Conservation (phyloP, 2,888 invertebrate species). For the Pristionchus arcanus region DNA sequence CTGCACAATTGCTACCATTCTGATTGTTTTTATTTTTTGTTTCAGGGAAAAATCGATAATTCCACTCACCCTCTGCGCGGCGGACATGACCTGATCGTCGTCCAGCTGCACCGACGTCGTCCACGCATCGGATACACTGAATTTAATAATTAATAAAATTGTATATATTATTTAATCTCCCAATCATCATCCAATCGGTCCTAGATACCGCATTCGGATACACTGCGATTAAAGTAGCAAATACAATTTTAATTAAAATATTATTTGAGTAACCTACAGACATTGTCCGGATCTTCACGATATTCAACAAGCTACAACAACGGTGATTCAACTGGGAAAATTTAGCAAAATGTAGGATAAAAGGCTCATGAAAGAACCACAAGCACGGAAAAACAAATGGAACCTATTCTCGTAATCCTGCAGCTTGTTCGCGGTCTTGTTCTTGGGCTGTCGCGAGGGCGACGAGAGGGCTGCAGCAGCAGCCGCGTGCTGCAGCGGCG, state of each 20-base stretch:
- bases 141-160: conserved; percentile 50
- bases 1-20: too few relatives aligned
- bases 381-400: not conserved
- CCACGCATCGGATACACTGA: conserved; percentile 79
- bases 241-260: too few relatives aligned
- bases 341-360: not conserved
- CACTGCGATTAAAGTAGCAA: too few relatives aligned
- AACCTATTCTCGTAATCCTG: conserved; percentile 78
- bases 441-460: conserved; percentile 48
- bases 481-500: conserved; percentile 61
- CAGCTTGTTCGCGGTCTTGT: conserved; percentile 63
- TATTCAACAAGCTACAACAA: too few relatives aligned
- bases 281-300: too few relatives aligned
- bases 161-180: not conserved
- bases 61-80: conserved; percentile 73
- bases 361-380: not conserved
- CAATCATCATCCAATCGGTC: not conserved
- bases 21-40: too few relatives aligned
- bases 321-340: too few relatives aligned
- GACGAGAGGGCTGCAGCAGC: not conserved
- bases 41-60: too few relatives aligned
- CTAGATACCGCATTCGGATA: too few relatives aligned
- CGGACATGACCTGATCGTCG: conserved; percentile 70
- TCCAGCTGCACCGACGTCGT: conserved; percentile 75
- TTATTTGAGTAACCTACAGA: too few relatives aligned